Evolutionary conservation across 1,140 invertebrate species (phyloP).

Genomic region (Plodia interpunctella): DNA sequence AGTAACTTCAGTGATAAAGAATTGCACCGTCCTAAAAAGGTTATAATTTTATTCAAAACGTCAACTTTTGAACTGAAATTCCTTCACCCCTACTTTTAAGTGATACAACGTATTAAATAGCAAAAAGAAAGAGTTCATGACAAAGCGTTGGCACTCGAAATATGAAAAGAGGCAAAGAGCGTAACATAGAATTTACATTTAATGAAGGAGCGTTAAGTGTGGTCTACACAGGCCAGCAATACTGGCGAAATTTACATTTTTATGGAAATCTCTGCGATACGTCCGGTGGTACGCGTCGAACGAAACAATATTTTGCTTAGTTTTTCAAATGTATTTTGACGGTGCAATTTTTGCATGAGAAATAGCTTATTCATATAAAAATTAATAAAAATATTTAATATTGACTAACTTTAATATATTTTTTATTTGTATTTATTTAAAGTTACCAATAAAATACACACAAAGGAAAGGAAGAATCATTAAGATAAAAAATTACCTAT

Average conservation of each 20-base stretch:
- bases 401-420: too few species aligned
- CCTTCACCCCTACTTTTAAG: too few species aligned
- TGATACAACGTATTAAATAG: too few species aligned
- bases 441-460: too few species aligned
- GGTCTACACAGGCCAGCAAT: slow-evolving; percentile 17
- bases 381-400: too few species aligned
- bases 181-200: slow-evolving; percentile 27
- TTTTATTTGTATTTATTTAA: too few species aligned
- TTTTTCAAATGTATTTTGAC: background rate
- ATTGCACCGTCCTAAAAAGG: too few species aligned
- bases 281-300: background rate
- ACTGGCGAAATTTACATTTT: slow-evolving; percentile 25
- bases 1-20: too few species aligned
- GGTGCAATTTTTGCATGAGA: background rate
- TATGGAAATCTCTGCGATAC: slow-evolving; percentile 19
- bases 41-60: background rate
- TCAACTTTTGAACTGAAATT: too few species aligned
- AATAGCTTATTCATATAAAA: background rate
- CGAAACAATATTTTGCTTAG: slow-evolving; percentile 9
- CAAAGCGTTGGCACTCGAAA: background rate
- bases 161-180: slow-evolving; percentile 18
- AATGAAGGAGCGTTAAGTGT: slow-evolving; percentile 21
- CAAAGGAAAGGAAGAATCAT: too few species aligned
- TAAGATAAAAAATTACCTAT: too few species aligned
- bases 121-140: background rate